A percentile compares a stretch with the other conserved stretches of the same genome.
Conservation (phyloP, 2,113 vertebrate genomes). For the Pluvialis apricaria region DNA sequence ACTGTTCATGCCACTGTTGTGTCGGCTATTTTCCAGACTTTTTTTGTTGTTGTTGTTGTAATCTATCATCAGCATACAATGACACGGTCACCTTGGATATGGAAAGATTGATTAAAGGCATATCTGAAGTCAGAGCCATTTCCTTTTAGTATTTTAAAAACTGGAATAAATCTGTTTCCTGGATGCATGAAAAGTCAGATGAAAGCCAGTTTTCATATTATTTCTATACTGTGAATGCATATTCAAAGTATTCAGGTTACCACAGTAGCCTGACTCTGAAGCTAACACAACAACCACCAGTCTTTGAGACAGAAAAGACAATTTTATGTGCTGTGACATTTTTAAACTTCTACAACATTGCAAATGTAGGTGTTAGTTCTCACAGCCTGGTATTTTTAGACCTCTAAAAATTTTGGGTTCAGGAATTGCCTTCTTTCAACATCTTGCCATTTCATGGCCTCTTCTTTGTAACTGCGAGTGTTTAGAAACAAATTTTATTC, state of each 20-base stretch:
- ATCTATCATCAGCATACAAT: not conserved
- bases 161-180: constrained; percentile 26
- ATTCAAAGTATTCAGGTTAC: constrained; percentile 34
- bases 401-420: constrained; percentile 24
- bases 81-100: not conserved
- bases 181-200: constrained; percentile 44
- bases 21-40: not conserved
- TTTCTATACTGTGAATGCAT: constrained; percentile 49
- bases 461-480: constrained; percentile 10
- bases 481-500: constrained; percentile 36
- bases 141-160: not conserved
- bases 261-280: constrained; percentile 40
- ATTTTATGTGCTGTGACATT: constrained; percentile 64
- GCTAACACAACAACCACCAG: constrained; percentile 27
- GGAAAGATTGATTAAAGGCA: constrained; percentile 36
- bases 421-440: constrained; percentile 45
- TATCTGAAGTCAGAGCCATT: constrained; percentile 7
- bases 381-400: constrained; percentile 61
- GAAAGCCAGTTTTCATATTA: constrained; percentile 51
- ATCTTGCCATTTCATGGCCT: constrained; percentile 13
- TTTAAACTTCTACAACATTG: constrained; percentile 58
- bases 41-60: not conserved
- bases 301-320: constrained; percentile 15
- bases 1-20: not conserved
- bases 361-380: constrained; percentile 56